Evolutionary conservation across 2,113 vertebrate genomes (phyloP).

Genomic region (Hypanus sabinus): DNA sequence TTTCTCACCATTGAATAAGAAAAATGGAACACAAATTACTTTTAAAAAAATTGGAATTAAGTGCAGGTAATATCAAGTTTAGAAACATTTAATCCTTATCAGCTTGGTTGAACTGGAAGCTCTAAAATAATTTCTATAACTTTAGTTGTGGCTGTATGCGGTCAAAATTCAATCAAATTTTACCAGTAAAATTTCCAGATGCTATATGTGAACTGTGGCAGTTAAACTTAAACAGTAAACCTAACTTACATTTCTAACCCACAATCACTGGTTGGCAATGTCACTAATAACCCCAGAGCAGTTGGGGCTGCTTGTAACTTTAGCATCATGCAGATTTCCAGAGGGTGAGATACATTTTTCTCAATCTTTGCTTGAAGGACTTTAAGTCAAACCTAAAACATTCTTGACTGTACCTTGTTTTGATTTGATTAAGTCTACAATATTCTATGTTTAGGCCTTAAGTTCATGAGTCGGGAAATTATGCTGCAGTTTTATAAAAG

Average conservation of each 20-base stretch:
- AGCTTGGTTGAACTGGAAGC: neutral
- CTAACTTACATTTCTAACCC: neutral
- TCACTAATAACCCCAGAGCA: neutral
- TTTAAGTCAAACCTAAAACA: neutral
- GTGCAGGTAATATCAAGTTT: neutral
- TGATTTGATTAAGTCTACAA: neutral
- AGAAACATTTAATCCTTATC: neutral
- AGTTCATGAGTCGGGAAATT: too few species aligned
- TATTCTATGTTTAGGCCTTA: too few species aligned
- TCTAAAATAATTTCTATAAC: neutral
- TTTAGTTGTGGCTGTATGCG: neutral
- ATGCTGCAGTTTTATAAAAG: too few species aligned
- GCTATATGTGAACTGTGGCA: neutral
- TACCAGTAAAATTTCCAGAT: neutral
- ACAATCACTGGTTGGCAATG: neutral
- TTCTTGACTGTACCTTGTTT: neutral
- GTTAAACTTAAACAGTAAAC: neutral
- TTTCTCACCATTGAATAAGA: neutral
- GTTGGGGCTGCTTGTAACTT: neutral
- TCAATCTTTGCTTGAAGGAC: neutral
- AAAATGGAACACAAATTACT: neutral
- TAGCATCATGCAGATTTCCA: neutral
- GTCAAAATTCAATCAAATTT: neutral
- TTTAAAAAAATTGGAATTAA: neutral
- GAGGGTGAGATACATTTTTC: neutral